Percentiles rank a stretch among this genome's conserved stretches.
Evolutionary conservation across 2,797 vertebrate species (phyloP).

Genomic region (Pseudochirops cupreus): DNA sequence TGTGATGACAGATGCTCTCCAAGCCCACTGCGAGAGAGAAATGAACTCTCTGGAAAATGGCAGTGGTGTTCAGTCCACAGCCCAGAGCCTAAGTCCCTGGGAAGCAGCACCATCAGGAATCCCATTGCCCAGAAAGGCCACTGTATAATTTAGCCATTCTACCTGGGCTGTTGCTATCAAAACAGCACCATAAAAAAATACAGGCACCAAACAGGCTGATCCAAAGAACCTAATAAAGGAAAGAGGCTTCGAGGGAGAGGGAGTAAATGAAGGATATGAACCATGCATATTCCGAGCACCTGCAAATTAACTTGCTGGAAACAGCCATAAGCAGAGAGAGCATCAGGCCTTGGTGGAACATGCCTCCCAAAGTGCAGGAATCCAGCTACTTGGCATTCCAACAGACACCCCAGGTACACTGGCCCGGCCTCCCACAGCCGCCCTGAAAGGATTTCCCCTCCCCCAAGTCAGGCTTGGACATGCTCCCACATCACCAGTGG

Average conservation of each 20-base stretch:
- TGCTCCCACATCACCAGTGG: neutral
- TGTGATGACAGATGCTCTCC: slow-evolving; percentile 13
- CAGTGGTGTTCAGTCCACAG: neutral
- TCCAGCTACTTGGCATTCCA: slow-evolving; percentile 32
- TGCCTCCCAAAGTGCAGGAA: slow-evolving; percentile 50
- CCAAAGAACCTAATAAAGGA: slow-evolving; percentile 64
- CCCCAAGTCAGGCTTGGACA: neutral
- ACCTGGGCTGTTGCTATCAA: slow-evolving; percentile 43
- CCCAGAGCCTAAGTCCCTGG: neutral
- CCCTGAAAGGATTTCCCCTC: neutral
- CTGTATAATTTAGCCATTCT: slow-evolving; percentile 36
- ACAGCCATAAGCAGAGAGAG: slow-evolving; percentile 60
- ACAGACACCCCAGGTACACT: slow-evolving; percentile 13
- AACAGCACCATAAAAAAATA: slow-evolving; percentile 55
- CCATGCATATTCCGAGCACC: slow-evolving; percentile 63
- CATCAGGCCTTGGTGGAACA: slow-evolving; percentile 36
- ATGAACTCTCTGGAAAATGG: neutral
- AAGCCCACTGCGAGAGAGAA: neutral
- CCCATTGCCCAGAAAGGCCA: slow-evolving; percentile 23
- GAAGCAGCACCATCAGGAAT: neutral
- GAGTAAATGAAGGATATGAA: slow-evolving; percentile 67
- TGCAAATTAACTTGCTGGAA: slow-evolving; percentile 76
- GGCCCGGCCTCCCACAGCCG: neutral
- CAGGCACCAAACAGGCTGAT: slow-evolving; percentile 52
- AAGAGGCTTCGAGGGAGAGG: slow-evolving; percentile 61